Evolutionary conservation across 2,888 invertebrate genomes (phyloP).

Genomic region (Drosophila gaucha): DNA sequence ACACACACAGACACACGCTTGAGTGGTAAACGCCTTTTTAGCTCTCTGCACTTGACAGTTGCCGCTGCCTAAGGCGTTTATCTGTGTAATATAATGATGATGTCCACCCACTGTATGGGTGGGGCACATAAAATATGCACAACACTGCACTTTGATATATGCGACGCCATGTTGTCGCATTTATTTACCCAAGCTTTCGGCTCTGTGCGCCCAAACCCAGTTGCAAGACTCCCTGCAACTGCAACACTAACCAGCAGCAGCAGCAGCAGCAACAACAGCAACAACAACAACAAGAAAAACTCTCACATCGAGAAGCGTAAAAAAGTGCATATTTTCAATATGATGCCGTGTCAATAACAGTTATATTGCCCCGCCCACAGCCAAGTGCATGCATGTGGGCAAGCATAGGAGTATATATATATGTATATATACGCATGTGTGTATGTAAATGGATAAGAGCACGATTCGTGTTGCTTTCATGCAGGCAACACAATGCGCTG

Average conservation of each 20-base stretch:
- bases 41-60: conserved; percentile 66
- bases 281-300: conserved; percentile 8
- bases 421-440: neutral
- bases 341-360: conserved; percentile 80
- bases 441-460: neutral
- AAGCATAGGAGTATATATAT: neutral
- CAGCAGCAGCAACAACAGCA: conserved; percentile 3
- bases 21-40: conserved; percentile 55
- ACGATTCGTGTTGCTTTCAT: conserved; percentile 10
- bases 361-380: conserved; percentile 61
- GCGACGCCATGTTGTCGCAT: conserved; percentile 69
- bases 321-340: conserved; percentile 75
- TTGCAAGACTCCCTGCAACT: conserved; percentile 8
- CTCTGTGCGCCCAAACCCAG: conserved; percentile 6
- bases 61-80: conserved; percentile 73
- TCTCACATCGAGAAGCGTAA: conserved; percentile 24
- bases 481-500: conserved; percentile 34
- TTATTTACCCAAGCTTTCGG: conserved; percentile 61
- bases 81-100: conserved; percentile 74
- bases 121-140: conserved; percentile 69
- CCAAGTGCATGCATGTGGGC: conserved; percentile 40
- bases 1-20: conserved; percentile 12
- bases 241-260: conserved; percentile 14
- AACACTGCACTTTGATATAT: conserved; percentile 64
- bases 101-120: conserved; percentile 23